These are phyloP conservation scores for Gisinianus flammeolus DNA, from an alignment of 2,888 invertebrate species.

Conservation along the genomic window DNA sequence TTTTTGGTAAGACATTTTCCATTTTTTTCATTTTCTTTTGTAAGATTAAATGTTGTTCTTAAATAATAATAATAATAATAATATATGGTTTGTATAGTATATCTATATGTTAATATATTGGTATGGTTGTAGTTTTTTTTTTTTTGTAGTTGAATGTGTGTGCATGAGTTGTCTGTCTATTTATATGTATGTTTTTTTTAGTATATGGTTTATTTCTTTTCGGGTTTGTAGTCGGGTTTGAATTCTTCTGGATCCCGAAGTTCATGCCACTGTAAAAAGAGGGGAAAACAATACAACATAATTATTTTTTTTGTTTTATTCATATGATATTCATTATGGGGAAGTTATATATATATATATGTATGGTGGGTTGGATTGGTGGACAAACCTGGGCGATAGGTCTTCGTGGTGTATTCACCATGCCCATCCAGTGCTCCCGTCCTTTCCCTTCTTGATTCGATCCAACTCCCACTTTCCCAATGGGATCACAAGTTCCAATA, in stretches of 20 bases:
- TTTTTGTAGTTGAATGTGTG: conserved; percentile 25
- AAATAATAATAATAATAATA: neutral
- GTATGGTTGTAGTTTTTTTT: neutral
- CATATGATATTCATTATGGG: neutral
- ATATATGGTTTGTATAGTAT: neutral
- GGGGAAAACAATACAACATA: neutral
- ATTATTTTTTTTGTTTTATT: neutral
- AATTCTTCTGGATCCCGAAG: conserved; percentile 51
- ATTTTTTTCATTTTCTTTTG: neutral
- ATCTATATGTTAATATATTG: conserved; percentile 14
- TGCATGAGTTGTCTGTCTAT: conserved; percentile 42
- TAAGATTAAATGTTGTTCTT: neutral
- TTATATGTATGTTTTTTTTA: conserved; percentile 20
- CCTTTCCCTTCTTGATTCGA: conserved; percentile 54
- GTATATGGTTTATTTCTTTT: conserved; percentile 19
- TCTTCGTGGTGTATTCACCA: conserved; percentile 55
- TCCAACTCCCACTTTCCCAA: conserved; percentile 55
- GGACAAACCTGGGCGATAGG: conserved; percentile 47
- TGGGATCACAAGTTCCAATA: conserved; percentile 55
- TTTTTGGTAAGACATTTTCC: neutral
- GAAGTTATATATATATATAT: neutral
- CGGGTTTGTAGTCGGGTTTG: conserved; percentile 36
- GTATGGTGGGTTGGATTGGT: no score
- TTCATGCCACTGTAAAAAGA: conserved; percentile 51
- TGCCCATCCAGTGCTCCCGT: conserved; percentile 56